Evolutionary conservation across 2,888 invertebrate genomes (phyloP).

Genomic region (Hypselothyrea guttata): DNA sequence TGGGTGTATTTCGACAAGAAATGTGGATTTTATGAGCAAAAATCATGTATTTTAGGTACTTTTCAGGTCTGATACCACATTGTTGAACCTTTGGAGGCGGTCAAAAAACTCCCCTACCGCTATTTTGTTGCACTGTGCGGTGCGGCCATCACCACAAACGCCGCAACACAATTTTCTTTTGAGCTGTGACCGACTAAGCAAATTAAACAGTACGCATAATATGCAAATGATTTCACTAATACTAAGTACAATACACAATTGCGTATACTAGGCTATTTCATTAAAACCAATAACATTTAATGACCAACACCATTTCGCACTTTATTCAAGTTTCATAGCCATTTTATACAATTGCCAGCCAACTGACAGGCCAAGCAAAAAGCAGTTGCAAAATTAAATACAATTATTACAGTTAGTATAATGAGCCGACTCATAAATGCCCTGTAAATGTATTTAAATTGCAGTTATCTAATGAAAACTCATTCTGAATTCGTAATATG

Average conservation of each 20-base stretch:
- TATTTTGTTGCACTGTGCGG: no score
- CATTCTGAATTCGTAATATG: no score
- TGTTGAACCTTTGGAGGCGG: no score
- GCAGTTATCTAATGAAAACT: no score
- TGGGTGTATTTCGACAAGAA: no score
- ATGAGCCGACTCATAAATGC: no score
- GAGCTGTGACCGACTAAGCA: constrained; percentile 65
- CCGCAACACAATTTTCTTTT: constrained; percentile 34
- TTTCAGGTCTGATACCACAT: no score
- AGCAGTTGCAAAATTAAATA: background rate
- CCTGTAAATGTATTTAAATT: no score
- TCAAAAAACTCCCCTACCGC: no score
- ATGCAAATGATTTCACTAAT: constrained; percentile 56
- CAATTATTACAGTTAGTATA: background rate
- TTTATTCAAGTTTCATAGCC: constrained; percentile 32
- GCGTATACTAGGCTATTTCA: constrained; percentile 21
- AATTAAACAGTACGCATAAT: constrained; percentile 56
- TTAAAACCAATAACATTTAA: constrained; percentile 67
- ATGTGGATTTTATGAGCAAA: no score
- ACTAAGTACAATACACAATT: constrained; percentile 54
- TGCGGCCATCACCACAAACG: no score
- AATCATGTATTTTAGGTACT: no score
- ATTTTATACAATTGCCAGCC: constrained; percentile 20
- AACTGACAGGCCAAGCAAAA: constrained; percentile 20
- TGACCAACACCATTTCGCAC: constrained; percentile 69